Conservation (phyloP, 2,113 vertebrate species). For the Myiagra hebetior region DNA sequence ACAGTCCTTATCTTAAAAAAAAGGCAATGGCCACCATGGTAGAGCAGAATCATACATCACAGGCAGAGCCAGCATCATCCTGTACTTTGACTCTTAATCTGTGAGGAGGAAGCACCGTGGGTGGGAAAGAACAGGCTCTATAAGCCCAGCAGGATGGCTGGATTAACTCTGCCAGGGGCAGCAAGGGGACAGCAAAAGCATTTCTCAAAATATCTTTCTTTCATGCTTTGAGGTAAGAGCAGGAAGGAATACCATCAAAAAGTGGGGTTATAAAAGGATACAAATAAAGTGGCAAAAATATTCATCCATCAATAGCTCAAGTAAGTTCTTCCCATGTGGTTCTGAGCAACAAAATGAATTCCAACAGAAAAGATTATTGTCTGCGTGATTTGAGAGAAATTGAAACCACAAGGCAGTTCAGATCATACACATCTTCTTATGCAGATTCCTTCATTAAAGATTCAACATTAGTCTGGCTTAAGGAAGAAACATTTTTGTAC, state of each 20-base stretch:
- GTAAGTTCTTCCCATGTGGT: background rate
- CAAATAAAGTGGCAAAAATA: slow-evolving; percentile 30
- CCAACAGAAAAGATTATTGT: background rate
- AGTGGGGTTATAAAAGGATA: slow-evolving; percentile 19
- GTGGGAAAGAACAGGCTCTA: slow-evolving; percentile 48
- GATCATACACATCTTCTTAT: background rate
- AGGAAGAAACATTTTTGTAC: slow-evolving; percentile 19
- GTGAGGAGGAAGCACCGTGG: background rate
- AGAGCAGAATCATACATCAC: slow-evolving; percentile 8
- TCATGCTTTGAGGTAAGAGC: slow-evolving; percentile 42
- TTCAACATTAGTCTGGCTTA: background rate
- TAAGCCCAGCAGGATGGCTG: slow-evolving; percentile 34
- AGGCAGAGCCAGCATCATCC: slow-evolving; percentile 22
- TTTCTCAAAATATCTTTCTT: slow-evolving; percentile 57
- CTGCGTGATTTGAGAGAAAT: background rate
- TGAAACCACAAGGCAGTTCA: background rate
- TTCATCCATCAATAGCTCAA: background rate
- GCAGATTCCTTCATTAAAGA: slow-evolving; percentile 35
- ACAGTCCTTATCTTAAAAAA: background rate
- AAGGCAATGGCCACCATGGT: slow-evolving; percentile 6
- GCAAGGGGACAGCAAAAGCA: slow-evolving; percentile 34
- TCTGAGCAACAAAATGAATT: background rate
- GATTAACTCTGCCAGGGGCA: slow-evolving; percentile 38
- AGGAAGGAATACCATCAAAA: slow-evolving; percentile 46
- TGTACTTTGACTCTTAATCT: slow-evolving; percentile 69